Conservation (phyloP, 2,888 invertebrate genomes). For the Schizotus pectinicornis region DNA sequence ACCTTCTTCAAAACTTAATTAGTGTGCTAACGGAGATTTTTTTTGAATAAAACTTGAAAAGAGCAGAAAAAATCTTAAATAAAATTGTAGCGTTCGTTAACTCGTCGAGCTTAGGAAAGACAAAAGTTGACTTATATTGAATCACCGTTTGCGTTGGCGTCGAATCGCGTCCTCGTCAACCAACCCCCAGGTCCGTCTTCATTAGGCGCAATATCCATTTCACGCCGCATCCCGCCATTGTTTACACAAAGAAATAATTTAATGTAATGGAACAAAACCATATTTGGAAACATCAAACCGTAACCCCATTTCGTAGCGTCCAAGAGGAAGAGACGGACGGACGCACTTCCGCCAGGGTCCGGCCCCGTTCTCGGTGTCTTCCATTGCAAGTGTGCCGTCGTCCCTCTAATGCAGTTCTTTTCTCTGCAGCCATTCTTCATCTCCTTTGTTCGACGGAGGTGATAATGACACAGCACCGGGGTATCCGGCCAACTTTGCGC, state of each 20-base stretch:
- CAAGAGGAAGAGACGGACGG: conserved; percentile 33
- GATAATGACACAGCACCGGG: conserved; percentile 57
- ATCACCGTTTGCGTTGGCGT: too few relatives aligned
- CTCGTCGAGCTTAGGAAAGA: too few relatives aligned
- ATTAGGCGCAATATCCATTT: too few relatives aligned
- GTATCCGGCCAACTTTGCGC: conserved; percentile 56
- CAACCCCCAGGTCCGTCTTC: too few relatives aligned
- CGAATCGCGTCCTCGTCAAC: too few relatives aligned
- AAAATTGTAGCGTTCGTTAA: too few relatives aligned
- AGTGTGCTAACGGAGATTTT: too few relatives aligned
- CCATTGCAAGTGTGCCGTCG: conserved; percentile 44
- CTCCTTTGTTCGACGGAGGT: conserved; percentile 57
- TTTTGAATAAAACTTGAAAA: too few relatives aligned
- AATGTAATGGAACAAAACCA: conserved; percentile 49
- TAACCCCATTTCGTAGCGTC: conserved; percentile 49
- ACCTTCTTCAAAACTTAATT: too few relatives aligned
- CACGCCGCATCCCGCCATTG: neutral
- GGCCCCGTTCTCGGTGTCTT: conserved; percentile 31
- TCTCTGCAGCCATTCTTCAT: conserved; percentile 55
- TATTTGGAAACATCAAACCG: conserved; percentile 51
- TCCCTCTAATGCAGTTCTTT: conserved; percentile 55
- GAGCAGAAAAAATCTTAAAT: too few relatives aligned
- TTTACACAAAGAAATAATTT: conserved; percentile 39
- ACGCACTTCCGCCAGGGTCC: conserved; percentile 41
- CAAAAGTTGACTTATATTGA: too few relatives aligned